Base-by-base conservation (phyloP, 2,113 vertebrate genomes). In the Cygnus buccinator region DNA sequence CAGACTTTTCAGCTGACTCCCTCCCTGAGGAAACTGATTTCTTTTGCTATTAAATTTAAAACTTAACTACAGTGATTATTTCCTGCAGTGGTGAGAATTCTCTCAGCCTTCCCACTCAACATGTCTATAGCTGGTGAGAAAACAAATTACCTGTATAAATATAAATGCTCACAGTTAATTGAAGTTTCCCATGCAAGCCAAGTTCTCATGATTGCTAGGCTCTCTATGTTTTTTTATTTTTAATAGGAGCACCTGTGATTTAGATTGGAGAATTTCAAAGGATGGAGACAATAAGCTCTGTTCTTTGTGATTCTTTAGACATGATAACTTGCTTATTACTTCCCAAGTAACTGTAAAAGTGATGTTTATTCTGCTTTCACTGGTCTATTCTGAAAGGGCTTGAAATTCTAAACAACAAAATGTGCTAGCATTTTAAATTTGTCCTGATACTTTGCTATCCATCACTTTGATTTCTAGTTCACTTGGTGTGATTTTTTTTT, bases 101-200 rank as follows among this genome's bases (percentile, higher is more conserved):
- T 88, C 78, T 83, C 87, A 91, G 72, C 55, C 82, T 93, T 95
- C 87, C 63, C 84, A 87, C 89, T 76, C 91, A 80, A 55, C 9
- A n/a, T 37, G 75, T 65, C 87, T 88, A 46, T 54, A 39, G 57
- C 82, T 81, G 65, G 19, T 75, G 65, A 92, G 79, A 87, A 95
- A 87, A 96, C 79, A 84, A 90, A 93, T 94, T 83, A 90, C 83
- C 73, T 87, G 35, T 43, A 77, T 58, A 91, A 93, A 91, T 74
- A 94, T 11, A 92, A 95, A 87, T 48, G 68, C 33, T 91, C 19
- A 1, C 41, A 79, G 93, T 94, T 88, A 89, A 89, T 26, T 84
- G 86, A 88, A 83, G 54, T 83, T 82, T 81, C 85, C 87, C 68
- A 70, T 66, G 80, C 76, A 87, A 81, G 31, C 54, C 57, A 26